Conservation (phyloP, 2,888 invertebrate genomes). For the Leptinotarsa juncta region DNA sequence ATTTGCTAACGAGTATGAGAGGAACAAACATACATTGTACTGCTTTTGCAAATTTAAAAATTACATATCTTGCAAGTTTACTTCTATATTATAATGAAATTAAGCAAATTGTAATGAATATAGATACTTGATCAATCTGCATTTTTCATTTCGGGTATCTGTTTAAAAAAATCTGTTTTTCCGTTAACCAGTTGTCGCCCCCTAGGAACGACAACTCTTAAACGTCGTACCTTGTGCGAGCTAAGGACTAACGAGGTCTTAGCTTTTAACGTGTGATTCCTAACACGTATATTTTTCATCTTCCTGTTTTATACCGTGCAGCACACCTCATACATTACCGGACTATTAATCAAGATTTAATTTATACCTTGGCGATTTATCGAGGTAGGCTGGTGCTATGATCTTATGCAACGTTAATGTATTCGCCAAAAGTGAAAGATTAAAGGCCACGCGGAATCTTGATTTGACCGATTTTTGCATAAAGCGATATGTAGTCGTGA, state of each 20-base stretch:
- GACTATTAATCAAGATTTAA: slow-evolving; percentile 4
- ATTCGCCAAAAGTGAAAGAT: slow-evolving; percentile 14
- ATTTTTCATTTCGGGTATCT: too few relatives aligned
- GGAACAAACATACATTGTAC: too few relatives aligned
- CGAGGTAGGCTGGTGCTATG: background rate
- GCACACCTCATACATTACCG: slow-evolving; percentile 1
- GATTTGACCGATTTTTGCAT: background rate
- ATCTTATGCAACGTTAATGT: slow-evolving; percentile 11
- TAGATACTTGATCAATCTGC: too few relatives aligned
- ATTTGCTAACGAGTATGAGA: too few relatives aligned
- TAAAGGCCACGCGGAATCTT: background rate
- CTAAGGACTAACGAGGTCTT: too few relatives aligned
- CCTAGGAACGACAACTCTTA: too few relatives aligned
- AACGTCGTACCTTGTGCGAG: too few relatives aligned
- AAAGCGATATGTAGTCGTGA: background rate
- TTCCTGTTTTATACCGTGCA: background rate
- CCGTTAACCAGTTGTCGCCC: background rate
- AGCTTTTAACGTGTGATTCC: too few relatives aligned
- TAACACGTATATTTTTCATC: background rate
- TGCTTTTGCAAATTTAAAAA: too few relatives aligned
- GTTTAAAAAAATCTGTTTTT: background rate
- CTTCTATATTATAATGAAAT: too few relatives aligned
- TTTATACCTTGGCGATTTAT: background rate
- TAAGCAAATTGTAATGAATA: too few relatives aligned
- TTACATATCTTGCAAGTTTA: too few relatives aligned